A percentile compares a stretch with the other conserved stretches of the same genome.
These are phyloP conservation scores for Phasia obesa DNA, from an alignment of 2,888 invertebrate genomes.

Conservation along the genomic window DNA sequence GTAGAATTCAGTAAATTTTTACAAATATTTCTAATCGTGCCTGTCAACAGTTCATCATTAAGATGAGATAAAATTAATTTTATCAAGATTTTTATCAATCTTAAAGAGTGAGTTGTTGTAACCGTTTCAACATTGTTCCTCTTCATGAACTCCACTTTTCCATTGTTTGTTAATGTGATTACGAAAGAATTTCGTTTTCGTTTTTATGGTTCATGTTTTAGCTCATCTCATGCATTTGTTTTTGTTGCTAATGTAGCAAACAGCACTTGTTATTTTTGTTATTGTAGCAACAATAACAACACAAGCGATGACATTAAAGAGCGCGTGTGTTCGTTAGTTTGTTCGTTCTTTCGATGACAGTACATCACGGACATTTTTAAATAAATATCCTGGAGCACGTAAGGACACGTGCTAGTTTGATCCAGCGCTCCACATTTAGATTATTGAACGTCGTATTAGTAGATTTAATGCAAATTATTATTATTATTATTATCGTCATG, in stretches of 20 bases:
- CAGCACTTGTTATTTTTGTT: slow-evolving; percentile 53
- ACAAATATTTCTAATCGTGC: not conserved
- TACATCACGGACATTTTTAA: slow-evolving; percentile 70
- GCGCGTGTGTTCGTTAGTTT: no score
- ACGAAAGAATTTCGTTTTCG: not conserved
- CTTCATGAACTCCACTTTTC: not conserved
- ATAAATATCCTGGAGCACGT: slow-evolving; percentile 80
- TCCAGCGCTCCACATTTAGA: slow-evolving; percentile 75
- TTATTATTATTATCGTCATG: slow-evolving; percentile 23
- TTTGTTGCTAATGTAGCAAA: not conserved
- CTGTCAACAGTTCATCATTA: slow-evolving; percentile 40
- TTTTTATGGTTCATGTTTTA: not conserved
- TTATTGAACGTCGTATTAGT: slow-evolving; percentile 82
- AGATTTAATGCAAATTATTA: slow-evolving; percentile 81
- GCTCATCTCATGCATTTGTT: slow-evolving; percentile 3
- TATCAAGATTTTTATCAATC: not conserved
- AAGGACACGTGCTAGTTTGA: slow-evolving; percentile 72
- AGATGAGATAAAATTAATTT: slow-evolving; percentile 17
- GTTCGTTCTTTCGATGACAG: not conserved
- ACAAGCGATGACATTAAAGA: no score
- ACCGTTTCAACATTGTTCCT: not conserved
- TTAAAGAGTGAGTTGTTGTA: not conserved
- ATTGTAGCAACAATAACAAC: slow-evolving; percentile 38
- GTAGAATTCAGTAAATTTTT: not conserved
- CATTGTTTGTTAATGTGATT: not conserved